Base-by-base conservation (phyloP, 2,888 invertebrate genomes). In the Norana najaformis region DNA sequence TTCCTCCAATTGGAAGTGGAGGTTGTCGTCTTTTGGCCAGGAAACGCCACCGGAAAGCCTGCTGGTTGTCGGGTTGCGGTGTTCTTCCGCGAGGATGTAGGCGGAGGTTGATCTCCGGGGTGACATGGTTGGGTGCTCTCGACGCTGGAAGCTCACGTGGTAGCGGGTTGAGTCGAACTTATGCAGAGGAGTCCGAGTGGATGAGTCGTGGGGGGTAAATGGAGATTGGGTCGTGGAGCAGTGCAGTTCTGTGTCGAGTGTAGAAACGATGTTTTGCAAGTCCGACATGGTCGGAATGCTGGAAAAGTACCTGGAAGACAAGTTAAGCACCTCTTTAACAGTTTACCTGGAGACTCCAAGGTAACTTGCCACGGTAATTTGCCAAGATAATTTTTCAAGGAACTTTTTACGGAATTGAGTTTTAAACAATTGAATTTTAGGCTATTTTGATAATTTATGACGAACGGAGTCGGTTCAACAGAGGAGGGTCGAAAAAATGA, bases 61-160 rank as follows among this genome's bases (percentile, higher is more conserved):
- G 11, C 89, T 82, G 8, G 69, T 41, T n/a, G 89, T 39, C 35
- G 91, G 83, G 83, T 91, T 37, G 38, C 89, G 90, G 41, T 90
- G 88, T 39, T 91, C 90, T 82, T 91, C 91, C 36, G 90, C 91
- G 35, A 89, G 88, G 36, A 90, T 38, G 83, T 90, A 88, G 11
- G 89, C 88, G 35, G 91, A 89, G 34, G 88, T 90, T 41, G 39
- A 89, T 39, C 36, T 89, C 36, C 90, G 91, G 6, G 89, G 90
- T 69, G 35, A 88, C 38, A 14, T 36, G 38, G 53, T 18, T 0
- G 35, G 47, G 47, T 35, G 14, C 8, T 23, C 35, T 20, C 85
- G 85, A 16, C 85, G 37, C 85, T 37, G 69, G n/a, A n/a, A 8
- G 85, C 85, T 85, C 11, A 85, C 85, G 20, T 36, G 85, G 85